These are phyloP conservation scores for Myotis davidii DNA, from an alignment of 2,113 vertebrate genomes.

Conservation along the genomic window DNA sequence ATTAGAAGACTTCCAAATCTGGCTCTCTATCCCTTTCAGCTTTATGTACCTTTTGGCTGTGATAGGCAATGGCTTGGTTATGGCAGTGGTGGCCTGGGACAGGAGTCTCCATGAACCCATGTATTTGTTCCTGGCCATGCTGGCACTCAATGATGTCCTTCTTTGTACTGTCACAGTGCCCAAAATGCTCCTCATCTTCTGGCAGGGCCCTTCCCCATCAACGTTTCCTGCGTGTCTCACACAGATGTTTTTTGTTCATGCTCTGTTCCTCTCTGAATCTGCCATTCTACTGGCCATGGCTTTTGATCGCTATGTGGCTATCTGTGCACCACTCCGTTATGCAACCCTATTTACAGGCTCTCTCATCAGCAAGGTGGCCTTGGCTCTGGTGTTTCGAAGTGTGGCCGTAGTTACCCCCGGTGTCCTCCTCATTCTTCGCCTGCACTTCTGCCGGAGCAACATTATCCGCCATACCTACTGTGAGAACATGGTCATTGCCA, in stretches of 20 bases:
- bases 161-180: slow-evolving; percentile 67
- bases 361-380: slow-evolving; percentile 57
- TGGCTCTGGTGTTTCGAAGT: slow-evolving; percentile 53
- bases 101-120: slow-evolving; percentile 68
- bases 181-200: slow-evolving; percentile 69
- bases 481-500: slow-evolving; percentile 77
- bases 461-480: slow-evolving; percentile 68
- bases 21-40: slow-evolving; percentile 67
- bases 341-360: slow-evolving; percentile 47
- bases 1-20: slow-evolving; percentile 66
- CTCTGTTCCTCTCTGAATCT: slow-evolving; percentile 71
- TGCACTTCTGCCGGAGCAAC: slow-evolving; percentile 56
- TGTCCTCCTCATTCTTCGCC: slow-evolving; percentile 55
- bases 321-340: slow-evolving; percentile 70
- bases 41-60: slow-evolving; percentile 72
- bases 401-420: slow-evolving; percentile 63
- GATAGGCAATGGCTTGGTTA: slow-evolving; percentile 58
- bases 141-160: slow-evolving; percentile 66
- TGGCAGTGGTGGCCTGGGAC: slow-evolving; percentile 53
- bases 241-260: slow-evolving; percentile 74
- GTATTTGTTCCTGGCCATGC: slow-evolving; percentile 64
- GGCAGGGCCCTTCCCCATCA: slow-evolving; percentile 22
- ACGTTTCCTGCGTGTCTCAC: slow-evolving; percentile 51
- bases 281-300: slow-evolving; percentile 73
- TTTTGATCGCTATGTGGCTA: slow-evolving; percentile 75